phyloP scores from a whole-genome alignment of 2,113 vertebrate genomes.

The Laticauda colubrina region DNA sequence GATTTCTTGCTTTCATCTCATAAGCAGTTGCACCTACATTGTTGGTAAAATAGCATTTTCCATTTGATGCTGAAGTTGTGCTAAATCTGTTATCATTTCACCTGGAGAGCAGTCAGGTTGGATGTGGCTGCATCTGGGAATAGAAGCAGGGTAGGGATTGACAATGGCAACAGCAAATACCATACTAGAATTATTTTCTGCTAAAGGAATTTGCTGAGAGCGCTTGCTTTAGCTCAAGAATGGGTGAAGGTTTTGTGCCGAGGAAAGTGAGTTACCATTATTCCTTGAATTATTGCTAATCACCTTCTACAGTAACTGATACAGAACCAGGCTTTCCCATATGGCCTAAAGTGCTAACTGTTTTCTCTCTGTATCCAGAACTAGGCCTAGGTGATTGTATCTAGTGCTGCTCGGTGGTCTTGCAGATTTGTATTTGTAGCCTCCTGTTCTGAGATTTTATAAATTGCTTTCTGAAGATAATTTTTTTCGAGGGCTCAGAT shows the following conservation, averaged over 20 bases:
- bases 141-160: neutral
- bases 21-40: neutral
- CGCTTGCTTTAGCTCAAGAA: neutral
- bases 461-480: neutral
- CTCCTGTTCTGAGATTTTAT: neutral
- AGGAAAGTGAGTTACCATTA: neutral
- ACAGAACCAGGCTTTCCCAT: rapidly evolving
- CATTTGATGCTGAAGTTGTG: neutral
- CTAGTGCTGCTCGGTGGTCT: neutral
- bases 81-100: neutral
- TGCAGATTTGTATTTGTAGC: neutral
- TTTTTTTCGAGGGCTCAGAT: neutral
- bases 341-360: neutral
- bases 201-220: neutral
- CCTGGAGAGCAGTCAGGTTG: neutral
- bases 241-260: no score
- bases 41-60: neutral
- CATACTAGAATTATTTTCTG: neutral
- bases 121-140: neutral
- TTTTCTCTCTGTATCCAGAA: neutral
- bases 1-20: neutral
- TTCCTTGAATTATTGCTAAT: neutral
- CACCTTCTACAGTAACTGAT: neutral
- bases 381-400: neutral
- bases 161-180: neutral